Evolutionary conservation across 2,113 vertebrate species (phyloP).

Genomic region (Turnix velox): DNA sequence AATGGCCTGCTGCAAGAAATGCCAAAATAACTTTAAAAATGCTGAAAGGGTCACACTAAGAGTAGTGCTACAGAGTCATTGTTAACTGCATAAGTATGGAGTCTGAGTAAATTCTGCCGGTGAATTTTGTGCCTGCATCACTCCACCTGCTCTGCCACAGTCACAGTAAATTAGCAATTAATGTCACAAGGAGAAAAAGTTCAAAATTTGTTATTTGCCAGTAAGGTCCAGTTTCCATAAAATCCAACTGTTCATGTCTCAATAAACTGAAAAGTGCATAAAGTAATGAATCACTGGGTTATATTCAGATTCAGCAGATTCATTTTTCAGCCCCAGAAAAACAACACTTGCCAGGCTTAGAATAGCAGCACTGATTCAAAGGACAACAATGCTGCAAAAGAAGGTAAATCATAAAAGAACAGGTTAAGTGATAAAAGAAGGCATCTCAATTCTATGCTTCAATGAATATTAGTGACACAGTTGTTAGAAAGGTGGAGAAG

Average conservation of each 20-base stretch:
- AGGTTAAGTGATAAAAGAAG: slow-evolving; percentile 47
- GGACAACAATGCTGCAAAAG: background rate
- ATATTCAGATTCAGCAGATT: slow-evolving; percentile 35
- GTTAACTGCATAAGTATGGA: background rate
- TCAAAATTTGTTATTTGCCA: slow-evolving; percentile 33
- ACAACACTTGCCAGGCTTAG: background rate
- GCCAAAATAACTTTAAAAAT: slow-evolving; percentile 21
- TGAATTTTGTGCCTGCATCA: background rate
- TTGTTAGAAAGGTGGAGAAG: background rate
- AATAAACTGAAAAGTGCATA: slow-evolving; percentile 22
- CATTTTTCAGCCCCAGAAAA: slow-evolving; percentile 44
- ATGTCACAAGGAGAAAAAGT: slow-evolving; percentile 28
- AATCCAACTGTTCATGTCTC: slow-evolving; percentile 21
- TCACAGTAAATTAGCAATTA: slow-evolving; percentile 40
- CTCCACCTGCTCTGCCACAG: background rate
- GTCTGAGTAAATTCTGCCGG: background rate
- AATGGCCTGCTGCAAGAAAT: slow-evolving; percentile 12
- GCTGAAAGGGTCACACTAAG: background rate
- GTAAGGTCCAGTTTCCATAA: background rate
- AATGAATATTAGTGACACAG: slow-evolving; percentile 39
- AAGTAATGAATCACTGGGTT: slow-evolving; percentile 45
- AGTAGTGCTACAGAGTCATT: background rate
- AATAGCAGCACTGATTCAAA: slow-evolving; percentile 42
- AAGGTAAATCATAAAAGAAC: slow-evolving; percentile 1
- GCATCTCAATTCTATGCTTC: slow-evolving; percentile 36